Base-by-base conservation (phyloP, 2,797 vertebrate genomes). In the Podargus strigoides region DNA sequence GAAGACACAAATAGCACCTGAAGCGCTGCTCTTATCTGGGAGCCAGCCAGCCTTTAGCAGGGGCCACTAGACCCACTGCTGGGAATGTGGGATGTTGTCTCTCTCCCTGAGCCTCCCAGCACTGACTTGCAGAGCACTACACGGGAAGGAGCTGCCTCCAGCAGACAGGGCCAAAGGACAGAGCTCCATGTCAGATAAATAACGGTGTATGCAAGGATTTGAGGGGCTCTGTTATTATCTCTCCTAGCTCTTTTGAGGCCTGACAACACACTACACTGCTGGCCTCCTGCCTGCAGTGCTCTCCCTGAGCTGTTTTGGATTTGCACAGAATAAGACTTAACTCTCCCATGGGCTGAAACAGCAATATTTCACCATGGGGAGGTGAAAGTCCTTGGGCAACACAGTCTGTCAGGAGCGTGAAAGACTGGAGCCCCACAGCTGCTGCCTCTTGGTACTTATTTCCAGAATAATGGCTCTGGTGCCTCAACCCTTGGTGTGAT, bases 71-170 rank as follows among this genome's bases (percentile, higher is more conserved):
- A 53, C 9, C 41, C 22, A 4, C 27, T 7, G 26, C 56, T 27
- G 60, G 42, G 30, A 34, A 9, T 0, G 6, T 2, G 44, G 46
- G 50, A 19, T 1, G 2, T 14, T 4, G 4, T 7, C 7, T 60
- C 41, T 66, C 55, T 24, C 14, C 67, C 58, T 6, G 32, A 77
- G 58, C 19, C 6, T 23, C 34, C 26, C 34, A 22, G 50, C 21
- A 5, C 16, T 3, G 1, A n/a, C 17, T 1, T 0, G 9, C 10
- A 9, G 11, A 53, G 42, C 23, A 4, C 27, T 4, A 1, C 37
- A 9, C 64, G 34, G 39, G 27, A 41, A 44, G 23, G 58, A 69
- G 41, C 18, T 46, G 20, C 68, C 42, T 20, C 47, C 36, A 16
- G 66, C 59, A 58, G 52, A 50, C 18, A 3, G 8, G 20, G 13